These are phyloP conservation scores for Toxotes lorentzi DNA, from an alignment of 2,797 vertebrate species.

Conservation along the genomic window DNA sequence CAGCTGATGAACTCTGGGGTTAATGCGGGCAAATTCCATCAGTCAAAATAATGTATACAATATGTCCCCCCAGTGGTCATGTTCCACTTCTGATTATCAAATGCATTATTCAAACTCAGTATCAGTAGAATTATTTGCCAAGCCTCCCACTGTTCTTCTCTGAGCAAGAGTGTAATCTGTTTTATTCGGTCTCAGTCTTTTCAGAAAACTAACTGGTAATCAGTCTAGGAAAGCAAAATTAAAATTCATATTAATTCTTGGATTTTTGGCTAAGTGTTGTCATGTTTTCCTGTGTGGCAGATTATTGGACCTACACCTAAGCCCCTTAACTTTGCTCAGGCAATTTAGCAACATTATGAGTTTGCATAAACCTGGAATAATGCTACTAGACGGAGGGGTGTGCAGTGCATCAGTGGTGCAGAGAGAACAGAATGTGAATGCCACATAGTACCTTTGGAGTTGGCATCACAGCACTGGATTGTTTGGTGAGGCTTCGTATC, in stretches of 20 bases:
- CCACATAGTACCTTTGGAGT: conserved; percentile 36
- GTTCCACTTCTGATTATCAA: conserved; percentile 74
- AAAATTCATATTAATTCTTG: conserved; percentile 56
- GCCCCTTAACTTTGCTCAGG: conserved; percentile 60
- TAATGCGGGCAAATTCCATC: conserved; percentile 68
- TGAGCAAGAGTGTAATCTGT: conserved; percentile 45
- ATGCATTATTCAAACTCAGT: conserved; percentile 77
- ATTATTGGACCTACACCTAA: conserved; percentile 56
- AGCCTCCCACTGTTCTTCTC: conserved; percentile 60
- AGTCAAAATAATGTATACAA: conserved; percentile 64
- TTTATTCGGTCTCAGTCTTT: conserved; percentile 33
- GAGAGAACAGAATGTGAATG: conserved; percentile 35
- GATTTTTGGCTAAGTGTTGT: conserved; percentile 47
- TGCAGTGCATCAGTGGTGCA: conserved; percentile 29
- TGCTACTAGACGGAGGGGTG: conserved; percentile 35
- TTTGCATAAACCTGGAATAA: conserved; percentile 64
- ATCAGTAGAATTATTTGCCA: conserved; percentile 72
- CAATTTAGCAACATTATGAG: conserved; percentile 63
- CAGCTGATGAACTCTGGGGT: conserved; percentile 61
- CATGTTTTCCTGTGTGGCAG: conserved; percentile 62
- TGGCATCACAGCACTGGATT: conserved; percentile 14
- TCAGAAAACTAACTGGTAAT: conserved; percentile 46
- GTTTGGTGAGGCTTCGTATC: conserved; percentile 27
- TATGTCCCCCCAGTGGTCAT: conserved; percentile 65
- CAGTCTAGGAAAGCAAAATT: conserved; percentile 42